Conservation (phyloP, 2,888 invertebrate species). For the Hermodice carunculata region DNA sequence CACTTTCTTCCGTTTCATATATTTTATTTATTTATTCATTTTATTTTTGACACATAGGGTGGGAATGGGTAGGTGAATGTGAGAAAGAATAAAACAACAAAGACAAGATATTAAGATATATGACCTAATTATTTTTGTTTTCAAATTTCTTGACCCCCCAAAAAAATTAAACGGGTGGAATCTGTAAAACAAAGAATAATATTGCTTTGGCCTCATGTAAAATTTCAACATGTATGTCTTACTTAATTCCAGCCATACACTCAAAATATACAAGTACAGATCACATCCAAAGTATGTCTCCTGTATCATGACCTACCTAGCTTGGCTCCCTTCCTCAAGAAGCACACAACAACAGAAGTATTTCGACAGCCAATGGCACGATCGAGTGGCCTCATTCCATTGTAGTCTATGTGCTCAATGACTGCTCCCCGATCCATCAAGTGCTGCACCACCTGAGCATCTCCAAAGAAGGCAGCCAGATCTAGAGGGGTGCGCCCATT, state of each 20-base stretch:
- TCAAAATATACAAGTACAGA: not conserved
- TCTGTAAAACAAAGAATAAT: no score
- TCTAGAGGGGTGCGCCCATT: conserved; percentile 93
- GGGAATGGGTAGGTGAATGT: no score
- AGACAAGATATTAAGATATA: no score
- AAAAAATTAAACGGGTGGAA: no score
- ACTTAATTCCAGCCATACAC: not conserved
- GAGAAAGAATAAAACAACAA: no score
- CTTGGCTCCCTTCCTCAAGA: conserved; percentile 94
- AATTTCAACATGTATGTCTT: not conserved
- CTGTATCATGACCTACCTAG: no score
- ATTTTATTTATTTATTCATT: no score
- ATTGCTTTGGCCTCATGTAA: not conserved
- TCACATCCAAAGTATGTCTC: no score
- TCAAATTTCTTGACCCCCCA: no score
- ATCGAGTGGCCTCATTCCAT: conserved; percentile 92
- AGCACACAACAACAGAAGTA: conserved; percentile 88
- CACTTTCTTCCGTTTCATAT: no score
- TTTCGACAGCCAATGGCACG: conserved; percentile 93
- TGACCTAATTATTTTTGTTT: no score
- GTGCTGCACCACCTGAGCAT: conserved; percentile 78
- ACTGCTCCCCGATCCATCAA: conserved; percentile 90
- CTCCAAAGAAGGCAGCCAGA: conserved; percentile 79
- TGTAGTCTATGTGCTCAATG: conserved; percentile 91
- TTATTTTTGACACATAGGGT: no score